Evolutionary conservation across 1,140 invertebrate species (phyloP), one percentile per base, ranked within the genome.

Genomic region (Rhopalosiphum maidis): DNA sequence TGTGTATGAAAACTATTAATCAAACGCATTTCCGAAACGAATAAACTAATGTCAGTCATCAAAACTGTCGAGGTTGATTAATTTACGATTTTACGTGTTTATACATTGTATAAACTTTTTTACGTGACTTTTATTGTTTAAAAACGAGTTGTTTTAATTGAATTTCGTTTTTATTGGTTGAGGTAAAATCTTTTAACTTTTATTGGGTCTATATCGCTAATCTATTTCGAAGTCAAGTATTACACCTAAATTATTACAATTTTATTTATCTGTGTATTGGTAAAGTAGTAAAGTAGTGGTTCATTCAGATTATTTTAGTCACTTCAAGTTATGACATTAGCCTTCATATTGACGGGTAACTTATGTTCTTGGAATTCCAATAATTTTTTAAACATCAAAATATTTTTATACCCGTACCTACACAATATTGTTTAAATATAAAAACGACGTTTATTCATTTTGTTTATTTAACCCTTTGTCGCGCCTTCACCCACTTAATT

Each of bases 101-200:
- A 54, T 83, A 48, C 85, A 92, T 92, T 22, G 30, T 54, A 22
- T 86, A 86, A 60, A 85, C 82, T 41, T 93, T 92, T 93, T 93
- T 37, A 93, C 48, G 35, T 86, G 82, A 85, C 91, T 92, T 92
- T 92, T 85, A 92, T 85, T 25, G 46, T 21, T 41, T 77, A 35
- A 77, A 77, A 51, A 82, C n/a, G n/a, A 37, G 46, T 23, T 37
- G 55, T 83, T 48, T 82, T 92, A 85, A 86, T 85, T 55, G 82
- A 86, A 85, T 9, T 86, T 43, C 25, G 2, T 43, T 60, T 43
- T 18, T 41, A 43, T 22, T 21, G 88, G 35, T 21, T 37, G 35
- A 6, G 51, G 21, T 25, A 23, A 55, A 54, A 41, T 55, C 35
- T 60, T 90, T 30, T 8, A 43, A 41, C 7, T 90, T 60, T 43